Percentiles rank a stretch among this genome's conserved stretches.
Evolutionary conservation across 2,113 vertebrate genomes (phyloP).

Genomic region (Felis chaus): DNA sequence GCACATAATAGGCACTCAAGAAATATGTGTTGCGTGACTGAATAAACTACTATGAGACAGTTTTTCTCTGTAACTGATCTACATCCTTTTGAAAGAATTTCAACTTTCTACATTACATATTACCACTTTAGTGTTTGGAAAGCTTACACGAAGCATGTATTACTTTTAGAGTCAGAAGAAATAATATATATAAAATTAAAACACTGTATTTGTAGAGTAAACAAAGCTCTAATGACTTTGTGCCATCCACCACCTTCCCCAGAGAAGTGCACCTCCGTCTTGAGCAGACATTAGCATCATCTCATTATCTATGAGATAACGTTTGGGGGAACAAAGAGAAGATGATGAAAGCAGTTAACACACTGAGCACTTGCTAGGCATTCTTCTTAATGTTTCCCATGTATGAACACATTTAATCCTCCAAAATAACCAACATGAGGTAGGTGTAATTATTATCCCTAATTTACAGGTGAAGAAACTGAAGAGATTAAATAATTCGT

Average conservation of each 20-base stretch:
- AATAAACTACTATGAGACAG: background rate
- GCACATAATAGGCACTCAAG: background rate
- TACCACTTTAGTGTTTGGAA: conserved; percentile 50
- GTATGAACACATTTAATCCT: background rate
- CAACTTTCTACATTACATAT: background rate
- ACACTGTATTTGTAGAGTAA: conserved; percentile 29
- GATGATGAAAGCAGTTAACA: background rate
- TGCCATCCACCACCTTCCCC: background rate
- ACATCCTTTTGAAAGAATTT: background rate
- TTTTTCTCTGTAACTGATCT: background rate
- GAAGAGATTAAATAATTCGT: background rate
- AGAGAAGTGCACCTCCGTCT: background rate
- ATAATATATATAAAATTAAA: conserved; percentile 25
- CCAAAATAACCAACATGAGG: background rate
- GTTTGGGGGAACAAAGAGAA: conserved; percentile 40
- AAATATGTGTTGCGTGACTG: background rate
- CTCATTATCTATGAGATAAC: background rate
- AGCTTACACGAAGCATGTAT: conserved; percentile 12
- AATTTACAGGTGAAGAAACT: conserved; percentile 16
- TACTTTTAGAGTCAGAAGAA: conserved; percentile 29
- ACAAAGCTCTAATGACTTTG: background rate
- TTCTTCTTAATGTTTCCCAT: conserved; percentile 7
- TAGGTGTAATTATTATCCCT: background rate
- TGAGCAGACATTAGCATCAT: background rate
- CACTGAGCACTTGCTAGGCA: background rate